phyloP scores from a whole-genome alignment of 1,140 invertebrate genomes.

The Hypothenemus hampei region DNA sequence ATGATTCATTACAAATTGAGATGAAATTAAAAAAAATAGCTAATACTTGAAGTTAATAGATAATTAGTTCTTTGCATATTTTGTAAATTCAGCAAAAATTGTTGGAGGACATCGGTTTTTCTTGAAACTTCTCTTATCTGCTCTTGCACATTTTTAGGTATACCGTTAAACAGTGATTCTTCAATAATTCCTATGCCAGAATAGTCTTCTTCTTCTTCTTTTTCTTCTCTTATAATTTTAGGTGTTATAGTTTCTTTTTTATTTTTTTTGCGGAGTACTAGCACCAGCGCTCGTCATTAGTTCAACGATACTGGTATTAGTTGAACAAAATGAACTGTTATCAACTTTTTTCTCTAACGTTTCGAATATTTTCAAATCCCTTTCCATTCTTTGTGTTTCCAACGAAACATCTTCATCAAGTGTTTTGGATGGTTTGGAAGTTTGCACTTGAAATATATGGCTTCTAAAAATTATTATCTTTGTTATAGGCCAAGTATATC shows the following conservation, averaged over 20 bases:
- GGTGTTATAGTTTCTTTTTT: not conserved
- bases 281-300: conserved; percentile 38
- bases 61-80: conserved; percentile 9
- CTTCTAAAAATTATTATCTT: too few species aligned
- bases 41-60: too few species aligned
- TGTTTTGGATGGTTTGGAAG: too few species aligned
- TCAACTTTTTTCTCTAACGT: conserved; percentile 63
- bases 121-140: conserved; percentile 23
- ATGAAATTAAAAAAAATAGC: too few species aligned
- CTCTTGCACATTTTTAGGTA: conserved; percentile 10
- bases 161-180: conserved; percentile 4
- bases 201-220: not conserved
- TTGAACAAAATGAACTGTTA: conserved; percentile 66
- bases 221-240: not conserved
- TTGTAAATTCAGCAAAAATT: conserved; percentile 20
- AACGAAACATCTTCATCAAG: conserved; percentile 1
- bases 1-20: too few species aligned
- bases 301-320: conserved; percentile 48
- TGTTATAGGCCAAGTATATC: too few species aligned
- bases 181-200: not conserved
- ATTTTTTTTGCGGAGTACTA: conserved; percentile 37
- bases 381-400: conserved; percentile 26
- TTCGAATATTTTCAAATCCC: conserved; percentile 59
- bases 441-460: too few species aligned
- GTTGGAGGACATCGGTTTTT: conserved; percentile 21